phyloP scores from a whole-genome alignment of 2,888 invertebrate genomes.

The Synanthedon tipuliformis region DNA sequence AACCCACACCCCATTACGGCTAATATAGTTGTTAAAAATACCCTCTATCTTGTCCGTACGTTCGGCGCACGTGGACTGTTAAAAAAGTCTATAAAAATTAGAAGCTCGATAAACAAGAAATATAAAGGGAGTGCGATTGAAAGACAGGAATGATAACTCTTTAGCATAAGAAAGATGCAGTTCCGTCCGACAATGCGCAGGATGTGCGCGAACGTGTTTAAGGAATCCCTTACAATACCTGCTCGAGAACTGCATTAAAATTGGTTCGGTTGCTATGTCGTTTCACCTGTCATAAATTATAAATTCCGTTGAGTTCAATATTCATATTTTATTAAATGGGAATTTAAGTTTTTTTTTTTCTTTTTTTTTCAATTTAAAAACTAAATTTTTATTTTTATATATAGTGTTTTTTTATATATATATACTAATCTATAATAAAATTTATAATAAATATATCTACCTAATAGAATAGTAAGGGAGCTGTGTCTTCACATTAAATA shows the following conservation, averaged over 20 bases:
- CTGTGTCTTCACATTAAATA: too few species aligned
- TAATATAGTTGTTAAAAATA: slow-evolving; percentile 68
- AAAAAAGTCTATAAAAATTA: slow-evolving; percentile 53
- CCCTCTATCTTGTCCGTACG: slow-evolving; percentile 60
- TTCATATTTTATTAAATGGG: too few species aligned
- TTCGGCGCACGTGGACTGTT: slow-evolving; percentile 40
- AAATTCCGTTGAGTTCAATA: too few species aligned
- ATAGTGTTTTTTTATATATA: too few species aligned
- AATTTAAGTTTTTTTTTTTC: too few species aligned
- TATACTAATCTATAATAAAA: too few species aligned
- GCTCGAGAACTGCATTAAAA: slow-evolving; percentile 19
- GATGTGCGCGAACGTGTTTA: slow-evolving; percentile 40
- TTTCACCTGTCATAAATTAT: slow-evolving; percentile 37
- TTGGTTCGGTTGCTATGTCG: slow-evolving; percentile 45
- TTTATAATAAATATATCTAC: too few species aligned
- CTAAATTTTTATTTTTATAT: too few species aligned
- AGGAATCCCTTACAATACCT: slow-evolving; percentile 30
- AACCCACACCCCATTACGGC: slow-evolving; percentile 53
- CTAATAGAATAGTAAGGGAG: too few species aligned
- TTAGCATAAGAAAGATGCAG: slow-evolving; percentile 59
- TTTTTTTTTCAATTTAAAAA: too few species aligned
- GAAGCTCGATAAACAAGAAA: slow-evolving; percentile 33
- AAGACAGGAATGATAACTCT: slow-evolving; percentile 49
- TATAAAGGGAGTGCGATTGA: slow-evolving; percentile 20
- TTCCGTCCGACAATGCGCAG: slow-evolving; percentile 40